phyloP scores from a whole-genome alignment of 2,888 invertebrate species.

The Anodontia alba region DNA sequence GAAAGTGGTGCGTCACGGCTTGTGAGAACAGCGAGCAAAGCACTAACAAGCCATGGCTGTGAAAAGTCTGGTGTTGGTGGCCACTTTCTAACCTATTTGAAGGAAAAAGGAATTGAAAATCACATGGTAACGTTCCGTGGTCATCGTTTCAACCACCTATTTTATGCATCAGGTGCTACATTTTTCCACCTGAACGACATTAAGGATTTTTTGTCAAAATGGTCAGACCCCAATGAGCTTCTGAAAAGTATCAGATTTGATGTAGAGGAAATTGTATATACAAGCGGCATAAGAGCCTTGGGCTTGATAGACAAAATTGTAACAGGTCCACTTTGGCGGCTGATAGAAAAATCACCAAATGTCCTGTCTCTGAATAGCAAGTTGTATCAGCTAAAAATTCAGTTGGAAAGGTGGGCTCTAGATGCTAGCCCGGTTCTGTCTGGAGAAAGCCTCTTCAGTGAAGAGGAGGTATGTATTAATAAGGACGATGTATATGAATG shows the following conservation, averaged over 20 bases:
- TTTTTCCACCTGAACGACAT: constrained; percentile 33
- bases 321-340: constrained; percentile 43
- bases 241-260: constrained; percentile 27
- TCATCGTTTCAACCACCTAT: constrained; percentile 27
- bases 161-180: constrained; percentile 26
- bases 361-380: constrained; percentile 23
- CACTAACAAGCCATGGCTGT: constrained; percentile 23
- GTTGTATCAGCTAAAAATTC: constrained; percentile 12
- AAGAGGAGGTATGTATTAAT: neutral
- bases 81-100: constrained; percentile 14
- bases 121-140: constrained; percentile 17
- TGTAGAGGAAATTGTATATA: constrained; percentile 15
- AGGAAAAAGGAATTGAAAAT: constrained; percentile 12
- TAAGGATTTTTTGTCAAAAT: constrained; percentile 27
- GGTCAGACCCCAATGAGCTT: constrained; percentile 41
- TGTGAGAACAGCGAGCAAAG: constrained; percentile 28
- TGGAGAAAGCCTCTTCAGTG: constrained; percentile 33
- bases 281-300: constrained; percentile 33
- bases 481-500: constrained; percentile 25
- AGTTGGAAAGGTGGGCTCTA: constrained; percentile 24
- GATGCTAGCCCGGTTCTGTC: constrained; percentile 28
- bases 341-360: constrained; percentile 17
- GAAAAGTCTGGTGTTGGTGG: constrained; percentile 33
- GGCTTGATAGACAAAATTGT: constrained; percentile 37
- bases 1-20: constrained; percentile 19